phyloP scores from a whole-genome alignment of 2,113 vertebrate genomes.

The Sylvicapra grimmia region DNA sequence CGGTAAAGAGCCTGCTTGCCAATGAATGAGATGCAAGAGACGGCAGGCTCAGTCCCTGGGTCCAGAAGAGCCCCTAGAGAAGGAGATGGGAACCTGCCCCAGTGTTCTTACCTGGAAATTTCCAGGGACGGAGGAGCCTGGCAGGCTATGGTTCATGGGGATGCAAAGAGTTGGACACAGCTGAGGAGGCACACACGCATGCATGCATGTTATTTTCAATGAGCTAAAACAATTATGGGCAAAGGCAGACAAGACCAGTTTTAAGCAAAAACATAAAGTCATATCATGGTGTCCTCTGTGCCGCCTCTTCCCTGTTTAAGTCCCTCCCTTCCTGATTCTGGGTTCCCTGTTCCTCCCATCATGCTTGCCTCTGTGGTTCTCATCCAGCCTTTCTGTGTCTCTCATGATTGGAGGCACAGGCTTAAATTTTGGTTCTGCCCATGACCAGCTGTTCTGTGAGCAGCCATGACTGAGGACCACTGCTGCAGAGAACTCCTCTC shows the following conservation, averaged over 20 bases:
- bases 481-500: background rate
- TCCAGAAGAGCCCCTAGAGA: background rate
- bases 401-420: background rate
- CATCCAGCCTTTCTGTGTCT: background rate
- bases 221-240: background rate
- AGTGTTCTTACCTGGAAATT: background rate
- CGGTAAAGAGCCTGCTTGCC: background rate
- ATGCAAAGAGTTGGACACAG: background rate
- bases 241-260: background rate
- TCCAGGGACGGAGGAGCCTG: background rate
- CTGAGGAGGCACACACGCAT: background rate
- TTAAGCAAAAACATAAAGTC: background rate
- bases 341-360: background rate
- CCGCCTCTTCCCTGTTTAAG: fast-evolving
- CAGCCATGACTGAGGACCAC: background rate
- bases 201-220: background rate
- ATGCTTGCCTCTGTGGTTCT: background rate
- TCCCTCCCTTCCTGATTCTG: background rate
- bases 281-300: background rate
- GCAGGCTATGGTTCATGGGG: background rate
- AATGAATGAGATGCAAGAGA: background rate
- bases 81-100: background rate
- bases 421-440: background rate
- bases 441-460: background rate
- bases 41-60: background rate